phyloP scores from a whole-genome alignment of 2,888 invertebrate genomes.

The Plebejus melissa region DNA sequence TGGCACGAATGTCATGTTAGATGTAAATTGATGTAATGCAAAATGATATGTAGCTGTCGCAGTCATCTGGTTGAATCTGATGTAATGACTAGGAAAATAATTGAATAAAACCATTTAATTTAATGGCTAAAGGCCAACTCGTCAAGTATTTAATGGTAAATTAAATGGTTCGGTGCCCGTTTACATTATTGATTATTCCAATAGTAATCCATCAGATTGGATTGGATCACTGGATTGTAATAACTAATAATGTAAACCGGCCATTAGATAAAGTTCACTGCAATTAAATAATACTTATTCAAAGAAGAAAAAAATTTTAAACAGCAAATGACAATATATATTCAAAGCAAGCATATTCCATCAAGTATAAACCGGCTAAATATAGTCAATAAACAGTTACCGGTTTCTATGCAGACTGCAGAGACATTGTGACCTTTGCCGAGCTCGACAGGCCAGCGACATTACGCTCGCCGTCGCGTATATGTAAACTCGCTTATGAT shows the following conservation, averaged over 20 bases:
- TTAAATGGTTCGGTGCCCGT: too few species aligned
- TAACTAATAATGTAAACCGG: too few species aligned
- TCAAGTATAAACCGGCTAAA: background rate
- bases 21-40: background rate
- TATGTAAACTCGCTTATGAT: background rate
- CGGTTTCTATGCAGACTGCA: conserved; percentile 10
- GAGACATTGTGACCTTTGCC: conserved; percentile 12
- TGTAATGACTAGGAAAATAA: too few species aligned
- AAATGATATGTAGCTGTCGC: background rate
- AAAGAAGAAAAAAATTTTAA: background rate
- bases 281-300: too few species aligned
- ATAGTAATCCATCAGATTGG: too few species aligned
- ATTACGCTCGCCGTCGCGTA: background rate
- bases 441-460: background rate
- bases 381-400: conserved; percentile 7
- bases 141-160: too few species aligned
- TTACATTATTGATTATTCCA: too few species aligned
- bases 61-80: too few species aligned
- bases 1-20: background rate
- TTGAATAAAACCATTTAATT: too few species aligned
- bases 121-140: too few species aligned
- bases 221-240: too few species aligned
- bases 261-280: too few species aligned
- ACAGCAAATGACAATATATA: background rate
- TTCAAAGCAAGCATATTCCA: background rate